These are phyloP conservation scores for Zosterops hypoxanthus DNA, from an alignment of 2,113 vertebrate species.

Conservation along the genomic window DNA sequence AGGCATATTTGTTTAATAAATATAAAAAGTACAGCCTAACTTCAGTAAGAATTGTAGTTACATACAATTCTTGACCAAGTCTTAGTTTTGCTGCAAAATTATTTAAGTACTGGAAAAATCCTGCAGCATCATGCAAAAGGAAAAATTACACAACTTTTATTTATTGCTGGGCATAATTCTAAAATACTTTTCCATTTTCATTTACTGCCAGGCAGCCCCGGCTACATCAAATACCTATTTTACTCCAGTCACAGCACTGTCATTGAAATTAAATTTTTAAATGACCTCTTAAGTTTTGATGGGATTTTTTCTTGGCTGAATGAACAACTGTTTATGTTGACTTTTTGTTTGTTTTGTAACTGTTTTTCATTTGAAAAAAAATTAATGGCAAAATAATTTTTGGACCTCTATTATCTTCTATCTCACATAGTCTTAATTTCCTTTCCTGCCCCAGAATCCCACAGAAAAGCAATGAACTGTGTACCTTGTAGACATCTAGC, in stretches of 20 bases:
- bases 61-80: background rate
- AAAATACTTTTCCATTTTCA: background rate
- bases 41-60: background rate
- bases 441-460: background rate
- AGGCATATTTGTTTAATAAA: background rate
- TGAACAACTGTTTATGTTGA: background rate
- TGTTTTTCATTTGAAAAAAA: background rate
- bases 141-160: background rate
- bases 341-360: background rate
- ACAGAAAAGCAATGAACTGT: background rate
- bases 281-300: background rate
- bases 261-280: background rate
- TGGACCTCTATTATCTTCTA: background rate
- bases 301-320: background rate
- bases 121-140: background rate
- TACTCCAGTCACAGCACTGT: background rate
- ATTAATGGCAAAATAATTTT: background rate
- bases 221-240: background rate
- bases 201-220: background rate
- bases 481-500: conserved; percentile 96
- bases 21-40: background rate
- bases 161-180: background rate
- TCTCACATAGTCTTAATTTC: background rate
- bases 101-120: background rate
- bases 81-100: background rate